Evolutionary conservation across 2,113 vertebrate genomes (phyloP).

Genomic region (Platichthys stellatus): DNA sequence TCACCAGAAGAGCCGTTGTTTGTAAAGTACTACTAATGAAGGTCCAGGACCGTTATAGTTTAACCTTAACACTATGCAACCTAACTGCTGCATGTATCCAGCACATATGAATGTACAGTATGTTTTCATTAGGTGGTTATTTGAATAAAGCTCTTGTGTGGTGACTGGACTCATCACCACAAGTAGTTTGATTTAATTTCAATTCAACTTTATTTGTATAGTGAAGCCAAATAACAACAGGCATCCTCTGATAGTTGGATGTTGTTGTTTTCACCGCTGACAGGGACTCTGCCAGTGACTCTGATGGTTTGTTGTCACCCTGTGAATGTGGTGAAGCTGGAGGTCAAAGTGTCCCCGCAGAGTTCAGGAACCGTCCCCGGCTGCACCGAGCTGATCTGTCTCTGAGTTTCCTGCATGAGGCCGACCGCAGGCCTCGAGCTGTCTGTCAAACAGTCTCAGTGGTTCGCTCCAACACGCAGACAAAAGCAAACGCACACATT

Average conservation of each 20-base stretch:
- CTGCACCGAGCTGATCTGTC: constrained; percentile 83
- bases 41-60: constrained; percentile 12
- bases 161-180: constrained; percentile 61
- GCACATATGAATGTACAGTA: constrained; percentile 50
- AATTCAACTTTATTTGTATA: no score
- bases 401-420: constrained; percentile 76
- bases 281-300: background rate
- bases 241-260: no score
- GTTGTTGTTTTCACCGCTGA: background rate
- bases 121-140: constrained; percentile 44
- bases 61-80: constrained; percentile 34
- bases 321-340: constrained; percentile 1
- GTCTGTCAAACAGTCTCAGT: constrained; percentile 72
- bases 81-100: constrained; percentile 40
- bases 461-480: constrained; percentile 36
- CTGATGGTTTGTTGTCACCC: background rate
- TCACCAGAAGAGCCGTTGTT: background rate
- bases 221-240: no score
- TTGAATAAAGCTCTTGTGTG: constrained; percentile 72
- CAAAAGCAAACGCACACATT: constrained; percentile 2
- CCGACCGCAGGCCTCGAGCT: constrained; percentile 61
- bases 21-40: constrained; percentile 1
- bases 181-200: constrained; percentile 1
- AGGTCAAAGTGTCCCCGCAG: constrained; percentile 24
- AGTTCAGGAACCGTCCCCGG: constrained; percentile 52